Base-by-base conservation (phyloP, 2,888 invertebrate species). In the Leptinotarsa haldemani region DNA sequence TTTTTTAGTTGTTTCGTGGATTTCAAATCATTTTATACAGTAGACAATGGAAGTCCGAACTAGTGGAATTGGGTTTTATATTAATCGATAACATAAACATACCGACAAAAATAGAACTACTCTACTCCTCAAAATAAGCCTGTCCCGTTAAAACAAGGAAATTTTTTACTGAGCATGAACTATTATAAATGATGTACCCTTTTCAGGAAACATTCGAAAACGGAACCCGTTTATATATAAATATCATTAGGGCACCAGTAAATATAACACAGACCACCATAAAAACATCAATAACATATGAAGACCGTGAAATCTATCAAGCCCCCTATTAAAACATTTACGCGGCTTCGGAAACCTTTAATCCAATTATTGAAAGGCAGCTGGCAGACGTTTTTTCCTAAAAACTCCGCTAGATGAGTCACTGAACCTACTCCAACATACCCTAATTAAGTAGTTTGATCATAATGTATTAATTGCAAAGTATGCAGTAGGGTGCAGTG, bases 391-490 rank as follows among this genome's bases (percentile, higher is more conserved):
- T 61, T 61, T 40, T 40, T 40, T 30, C 30, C 61, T 61, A 63
- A 58, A 70, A 70, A 70, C 65, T 16, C 4, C 46, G 40, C 16
- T 47, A 40, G 65, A 73, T 83, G 83, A 83, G 83, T 84, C 84
- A 82, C 80, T 81, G 82, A 83, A 84, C 84, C 82, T 83, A 83
- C 77, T 77, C 76, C 76, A 74, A 71, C 83, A 82, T 82, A 84
- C 81, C 79, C 85, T 85, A 87, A 87, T 87, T 86, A 87, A 86
- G 86, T 85, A 75, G 85, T 84, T 85, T 86, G 85, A 86, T 86
- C 85, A 85, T 85, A 85, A 86, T 86, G 85, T 86, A 87, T 87
- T 87, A 87, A 87, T 87, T 86, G 86, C 84, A 83, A 84, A 82
- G 83, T 83, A 85, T 86, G 86, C 85, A 85, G 85, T 82, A 82